phyloP scores from a whole-genome alignment of 2,113 vertebrate species.

The Oncorhynchus nerka region DNA sequence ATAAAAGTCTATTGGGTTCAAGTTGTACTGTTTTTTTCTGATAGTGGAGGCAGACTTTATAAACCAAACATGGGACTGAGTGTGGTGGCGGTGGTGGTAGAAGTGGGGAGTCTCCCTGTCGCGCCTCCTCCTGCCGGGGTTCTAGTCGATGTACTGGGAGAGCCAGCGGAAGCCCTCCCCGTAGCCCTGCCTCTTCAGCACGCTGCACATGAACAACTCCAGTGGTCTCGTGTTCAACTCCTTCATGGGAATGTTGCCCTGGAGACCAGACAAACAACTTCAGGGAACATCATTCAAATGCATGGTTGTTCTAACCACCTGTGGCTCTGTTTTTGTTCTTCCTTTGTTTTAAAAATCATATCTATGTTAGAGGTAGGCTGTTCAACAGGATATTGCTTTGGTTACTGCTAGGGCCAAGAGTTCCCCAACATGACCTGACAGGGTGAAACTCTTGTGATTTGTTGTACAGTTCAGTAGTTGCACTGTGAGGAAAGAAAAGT shows the following conservation, averaged over 20 bases:
- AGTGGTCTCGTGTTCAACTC: constrained; percentile 92
- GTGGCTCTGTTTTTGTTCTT: too few relatives aligned
- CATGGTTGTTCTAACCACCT: not conserved
- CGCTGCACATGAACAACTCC: constrained; percentile 98
- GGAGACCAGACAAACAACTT: constrained; percentile 18
- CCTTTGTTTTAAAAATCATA: too few relatives aligned
- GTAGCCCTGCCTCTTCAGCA: constrained; percentile 96
- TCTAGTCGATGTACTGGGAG: constrained; percentile 94
- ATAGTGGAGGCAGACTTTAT: constrained; percentile 70
- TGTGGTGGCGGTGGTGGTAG: constrained; percentile 51
- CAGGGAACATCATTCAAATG: not conserved
- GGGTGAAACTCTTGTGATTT: too few relatives aligned
- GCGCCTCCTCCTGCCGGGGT: constrained; percentile 30
- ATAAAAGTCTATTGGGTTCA: constrained; percentile 88
- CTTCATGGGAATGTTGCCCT: constrained; percentile 90
- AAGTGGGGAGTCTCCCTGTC: constrained; percentile 39
- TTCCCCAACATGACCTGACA: too few relatives aligned
- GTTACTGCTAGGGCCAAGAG: too few relatives aligned
- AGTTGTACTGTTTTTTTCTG: constrained; percentile 74
- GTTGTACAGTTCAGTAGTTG: not conserved
- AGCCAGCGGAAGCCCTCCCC: constrained; percentile 99
- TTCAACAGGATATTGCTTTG: too few relatives aligned
- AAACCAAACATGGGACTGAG: constrained; percentile 55
- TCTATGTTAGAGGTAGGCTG: too few relatives aligned
- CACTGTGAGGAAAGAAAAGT: too few relatives aligned